These are phyloP conservation scores for Drosophila jambulina DNA, from an alignment of 1,140 invertebrate species.

Conservation along the genomic window DNA sequence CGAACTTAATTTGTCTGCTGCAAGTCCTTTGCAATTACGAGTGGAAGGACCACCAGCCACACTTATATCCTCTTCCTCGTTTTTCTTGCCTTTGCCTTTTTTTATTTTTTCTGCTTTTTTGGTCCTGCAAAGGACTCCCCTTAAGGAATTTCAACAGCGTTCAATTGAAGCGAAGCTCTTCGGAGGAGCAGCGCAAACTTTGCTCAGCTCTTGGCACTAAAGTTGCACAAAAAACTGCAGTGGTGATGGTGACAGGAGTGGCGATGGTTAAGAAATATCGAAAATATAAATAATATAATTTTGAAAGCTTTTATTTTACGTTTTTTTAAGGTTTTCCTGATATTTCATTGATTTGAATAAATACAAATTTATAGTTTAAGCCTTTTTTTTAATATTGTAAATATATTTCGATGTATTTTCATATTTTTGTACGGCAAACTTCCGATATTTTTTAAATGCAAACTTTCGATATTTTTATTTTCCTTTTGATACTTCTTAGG, in stretches of 20 bases:
- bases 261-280: neutral
- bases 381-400: too few relatives aligned
- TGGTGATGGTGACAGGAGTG: neutral
- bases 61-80: neutral
- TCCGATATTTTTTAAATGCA: too few relatives aligned
- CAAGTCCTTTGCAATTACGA: conserved; percentile 75
- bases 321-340: too few relatives aligned
- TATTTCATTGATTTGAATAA: too few relatives aligned
- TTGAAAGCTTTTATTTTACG: neutral
- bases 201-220: conserved; percentile 67
- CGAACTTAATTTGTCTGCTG: conserved; percentile 76
- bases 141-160: conserved; percentile 78
- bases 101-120: neutral
- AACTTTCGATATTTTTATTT: too few relatives aligned
- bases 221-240: conserved; percentile 44
- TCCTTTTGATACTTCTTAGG: too few relatives aligned
- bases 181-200: conserved; percentile 76
- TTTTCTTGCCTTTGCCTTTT: neutral
- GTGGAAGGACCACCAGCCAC: conserved; percentile 12
- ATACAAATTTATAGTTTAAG: too few relatives aligned
- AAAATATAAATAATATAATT: neutral
- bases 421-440: too few relatives aligned
- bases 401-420: too few relatives aligned
- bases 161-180: conserved; percentile 81
- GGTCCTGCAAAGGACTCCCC: conserved; percentile 29